phyloP scores from a whole-genome alignment of 2,888 invertebrate species.

The Hirudinaria manillensis region DNA sequence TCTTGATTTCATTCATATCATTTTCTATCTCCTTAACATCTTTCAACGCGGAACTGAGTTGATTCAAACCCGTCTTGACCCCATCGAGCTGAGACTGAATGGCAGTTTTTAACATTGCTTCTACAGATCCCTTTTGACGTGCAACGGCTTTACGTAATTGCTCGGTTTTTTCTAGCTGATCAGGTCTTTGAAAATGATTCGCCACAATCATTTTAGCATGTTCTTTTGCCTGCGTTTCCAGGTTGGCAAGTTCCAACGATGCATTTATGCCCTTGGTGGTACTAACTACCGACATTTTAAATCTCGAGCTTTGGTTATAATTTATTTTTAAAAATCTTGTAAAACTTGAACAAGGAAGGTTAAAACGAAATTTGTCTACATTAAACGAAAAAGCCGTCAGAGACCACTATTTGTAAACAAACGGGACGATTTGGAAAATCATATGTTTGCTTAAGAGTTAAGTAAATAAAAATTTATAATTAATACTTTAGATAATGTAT shows the following conservation, averaged over 20 bases:
- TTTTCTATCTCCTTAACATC: constrained; percentile 68
- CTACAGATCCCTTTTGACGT: constrained; percentile 70
- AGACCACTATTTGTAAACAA: too few relatives aligned
- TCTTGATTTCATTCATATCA: constrained; percentile 70
- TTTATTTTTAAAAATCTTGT: too few relatives aligned
- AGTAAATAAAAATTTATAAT: too few relatives aligned
- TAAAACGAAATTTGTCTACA: too few relatives aligned
- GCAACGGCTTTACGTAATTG: constrained; percentile 56
- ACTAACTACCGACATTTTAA: too few relatives aligned
- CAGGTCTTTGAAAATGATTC: constrained; percentile 64
- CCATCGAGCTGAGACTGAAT: constrained; percentile 97
- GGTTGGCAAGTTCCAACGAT: constrained; percentile 35
- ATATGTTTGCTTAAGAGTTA: too few relatives aligned
- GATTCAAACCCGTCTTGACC: constrained; percentile 83
- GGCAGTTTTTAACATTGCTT: constrained; percentile 91
- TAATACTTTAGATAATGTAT: too few relatives aligned
- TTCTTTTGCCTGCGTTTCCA: constrained; percentile 54
- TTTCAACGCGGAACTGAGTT: constrained; percentile 75
- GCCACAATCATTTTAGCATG: constrained; percentile 63
- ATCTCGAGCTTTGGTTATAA: too few relatives aligned
- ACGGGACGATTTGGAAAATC: too few relatives aligned
- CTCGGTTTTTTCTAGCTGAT: constrained; percentile 79
- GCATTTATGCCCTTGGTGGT: constrained; percentile 21
- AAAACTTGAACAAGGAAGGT: too few relatives aligned
- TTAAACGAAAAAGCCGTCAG: too few relatives aligned